phyloP scores from a whole-genome alignment of 2,888 invertebrate species.

The Drosophila bunnanda region DNA sequence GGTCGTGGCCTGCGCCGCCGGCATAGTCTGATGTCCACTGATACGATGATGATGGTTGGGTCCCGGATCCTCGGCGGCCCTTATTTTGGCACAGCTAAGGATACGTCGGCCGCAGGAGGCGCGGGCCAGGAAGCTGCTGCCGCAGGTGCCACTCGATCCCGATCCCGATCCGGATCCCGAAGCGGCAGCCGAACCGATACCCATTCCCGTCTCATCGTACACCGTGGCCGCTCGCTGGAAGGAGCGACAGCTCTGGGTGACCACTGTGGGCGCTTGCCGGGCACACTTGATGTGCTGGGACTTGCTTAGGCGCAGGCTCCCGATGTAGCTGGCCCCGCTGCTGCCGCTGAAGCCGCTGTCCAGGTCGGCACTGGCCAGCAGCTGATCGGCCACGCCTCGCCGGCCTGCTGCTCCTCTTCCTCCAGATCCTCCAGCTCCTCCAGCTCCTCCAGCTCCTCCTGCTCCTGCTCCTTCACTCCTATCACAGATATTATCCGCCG shows the following conservation, averaged over 20 bases:
- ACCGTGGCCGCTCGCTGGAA: constrained; percentile 77
- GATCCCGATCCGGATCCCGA: constrained; percentile 28
- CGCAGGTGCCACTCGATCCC: constrained; percentile 19
- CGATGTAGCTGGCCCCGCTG: constrained; percentile 92
- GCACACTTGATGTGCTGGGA: constrained; percentile 75
- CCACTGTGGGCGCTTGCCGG: constrained; percentile 43
- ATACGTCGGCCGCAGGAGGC: constrained; percentile 84
- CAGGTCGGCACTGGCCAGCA: constrained; percentile 85
- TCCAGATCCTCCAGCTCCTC: neutral
- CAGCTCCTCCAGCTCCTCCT: neutral
- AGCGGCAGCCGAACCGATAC: constrained; percentile 6
- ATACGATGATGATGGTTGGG: constrained; percentile 54
- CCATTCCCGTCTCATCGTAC: constrained; percentile 50
- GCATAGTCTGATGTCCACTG: neutral
- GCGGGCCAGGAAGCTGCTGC: constrained; percentile 77
- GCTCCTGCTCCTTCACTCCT: constrained; percentile 86
- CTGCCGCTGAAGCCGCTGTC: constrained; percentile 94
- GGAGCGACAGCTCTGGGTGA: constrained; percentile 82
- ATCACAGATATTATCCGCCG: constrained; percentile 87
- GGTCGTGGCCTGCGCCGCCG: constrained; percentile 49
- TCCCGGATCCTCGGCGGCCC: constrained; percentile 85
- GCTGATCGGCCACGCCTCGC: constrained; percentile 85
- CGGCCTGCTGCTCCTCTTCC: neutral
- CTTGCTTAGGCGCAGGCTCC: constrained; percentile 87
- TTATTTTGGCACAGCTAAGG: constrained; percentile 85